Evolutionary conservation across 1,140 invertebrate genomes (phyloP).

Genomic region (Nasonia giraulti): DNA sequence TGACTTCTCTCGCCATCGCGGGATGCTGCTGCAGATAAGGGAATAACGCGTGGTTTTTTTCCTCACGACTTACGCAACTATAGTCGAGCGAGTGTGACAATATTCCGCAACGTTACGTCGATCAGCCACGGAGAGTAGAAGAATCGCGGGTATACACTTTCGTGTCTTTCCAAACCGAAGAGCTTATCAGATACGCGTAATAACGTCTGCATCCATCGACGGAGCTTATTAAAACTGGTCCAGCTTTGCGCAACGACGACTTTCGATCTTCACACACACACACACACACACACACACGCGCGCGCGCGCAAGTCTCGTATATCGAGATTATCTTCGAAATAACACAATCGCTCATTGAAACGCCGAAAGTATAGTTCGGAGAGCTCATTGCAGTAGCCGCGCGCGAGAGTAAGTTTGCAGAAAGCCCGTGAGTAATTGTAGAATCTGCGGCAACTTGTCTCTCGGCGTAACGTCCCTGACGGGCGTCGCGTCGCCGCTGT

Average conservation of each 20-base stretch:
- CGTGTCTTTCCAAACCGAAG: too few species aligned
- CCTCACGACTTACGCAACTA: background rate
- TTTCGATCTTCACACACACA: too few species aligned
- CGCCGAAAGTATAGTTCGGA: background rate
- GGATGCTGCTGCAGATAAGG: conserved; percentile 1
- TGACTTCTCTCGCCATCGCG: conserved; percentile 21
- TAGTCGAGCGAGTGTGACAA: background rate
- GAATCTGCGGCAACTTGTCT: conserved; percentile 62
- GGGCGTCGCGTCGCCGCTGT: conserved; percentile 51
- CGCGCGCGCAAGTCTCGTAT: too few species aligned
- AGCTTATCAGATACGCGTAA: too few species aligned
- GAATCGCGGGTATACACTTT: too few species aligned
- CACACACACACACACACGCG: too few species aligned
- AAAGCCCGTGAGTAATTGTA: conserved; percentile 70
- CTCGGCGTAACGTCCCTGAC: conserved; percentile 42
- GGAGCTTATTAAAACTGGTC: too few species aligned
- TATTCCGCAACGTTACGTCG: background rate
- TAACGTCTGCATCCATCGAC: too few species aligned
- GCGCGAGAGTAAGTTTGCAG: conserved; percentile 67
- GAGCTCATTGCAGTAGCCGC: background rate
- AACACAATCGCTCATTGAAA: conserved; percentile 3
- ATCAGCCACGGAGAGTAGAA: background rate
- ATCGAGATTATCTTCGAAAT: background rate
- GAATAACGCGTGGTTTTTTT: background rate
- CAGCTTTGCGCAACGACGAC: too few species aligned